Conservation (phyloP, 2,888 invertebrate species). For the Napeogenes inachia region DNA sequence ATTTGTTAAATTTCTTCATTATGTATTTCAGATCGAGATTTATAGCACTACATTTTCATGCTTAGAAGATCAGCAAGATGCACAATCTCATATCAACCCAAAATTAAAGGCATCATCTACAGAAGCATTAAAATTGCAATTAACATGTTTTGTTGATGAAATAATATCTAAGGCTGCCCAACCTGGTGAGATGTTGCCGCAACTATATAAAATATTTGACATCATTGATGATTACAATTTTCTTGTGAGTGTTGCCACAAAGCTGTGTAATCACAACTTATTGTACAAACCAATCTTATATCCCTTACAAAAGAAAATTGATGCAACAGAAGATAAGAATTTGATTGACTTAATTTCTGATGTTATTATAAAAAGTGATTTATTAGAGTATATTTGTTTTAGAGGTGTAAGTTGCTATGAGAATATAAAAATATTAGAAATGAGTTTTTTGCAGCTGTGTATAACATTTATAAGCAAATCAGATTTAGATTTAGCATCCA, state of each 20-base stretch:
- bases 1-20: not conserved
- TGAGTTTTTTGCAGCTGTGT: slow-evolving; percentile 55
- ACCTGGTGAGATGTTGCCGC: slow-evolving; percentile 40
- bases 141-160: slow-evolving; percentile 43
- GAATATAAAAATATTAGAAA: slow-evolving; percentile 50
- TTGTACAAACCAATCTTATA: slow-evolving; percentile 55
- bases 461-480: slow-evolving; percentile 56
- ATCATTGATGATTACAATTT: slow-evolving; percentile 52
- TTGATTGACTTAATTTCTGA: slow-evolving; percentile 46
- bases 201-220: slow-evolving; percentile 52
- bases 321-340: slow-evolving; percentile 39
- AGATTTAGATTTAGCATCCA: slow-evolving; percentile 68
- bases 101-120: slow-evolving; percentile 44
- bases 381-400: slow-evolving; percentile 63
- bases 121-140: slow-evolving; percentile 51
- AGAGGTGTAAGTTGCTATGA: slow-evolving; percentile 55
- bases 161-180: slow-evolving; percentile 17
- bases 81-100: slow-evolving; percentile 18
- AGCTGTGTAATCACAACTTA: slow-evolving; percentile 52
- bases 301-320: slow-evolving; percentile 55
- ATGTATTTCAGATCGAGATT: slow-evolving; percentile 38
- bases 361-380: slow-evolving; percentile 61
- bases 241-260: slow-evolving; percentile 45
- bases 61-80: slow-evolving; percentile 27
- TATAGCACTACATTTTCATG: slow-evolving; percentile 35